phyloP scores from a whole-genome alignment of 2,797 vertebrate genomes.

The Momotus momota region DNA sequence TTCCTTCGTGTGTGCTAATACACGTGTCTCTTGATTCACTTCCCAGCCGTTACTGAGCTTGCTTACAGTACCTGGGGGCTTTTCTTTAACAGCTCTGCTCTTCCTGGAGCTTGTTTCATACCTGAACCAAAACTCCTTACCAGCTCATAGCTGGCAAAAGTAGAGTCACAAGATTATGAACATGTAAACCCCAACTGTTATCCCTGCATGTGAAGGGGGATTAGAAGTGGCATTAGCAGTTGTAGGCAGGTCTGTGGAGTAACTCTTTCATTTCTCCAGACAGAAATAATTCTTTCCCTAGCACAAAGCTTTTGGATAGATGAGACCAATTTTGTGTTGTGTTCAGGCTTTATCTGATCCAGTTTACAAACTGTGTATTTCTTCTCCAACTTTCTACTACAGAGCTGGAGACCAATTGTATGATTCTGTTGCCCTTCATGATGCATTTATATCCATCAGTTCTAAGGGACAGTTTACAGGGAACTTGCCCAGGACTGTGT shows the following conservation, averaged over 20 bases:
- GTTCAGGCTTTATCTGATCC: not conserved
- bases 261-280: slow-evolving; percentile 21
- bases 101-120: not conserved
- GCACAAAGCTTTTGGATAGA: not conserved
- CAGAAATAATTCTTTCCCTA: not conserved
- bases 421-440: not conserved
- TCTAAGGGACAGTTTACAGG: not conserved
- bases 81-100: not conserved
- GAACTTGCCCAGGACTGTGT: not conserved
- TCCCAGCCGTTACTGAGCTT: not conserved
- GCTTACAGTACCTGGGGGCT: not conserved
- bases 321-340: not conserved
- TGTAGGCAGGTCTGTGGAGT: slow-evolving; percentile 1
- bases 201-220: not conserved
- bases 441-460: accelerated
- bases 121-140: slow-evolving; percentile 10
- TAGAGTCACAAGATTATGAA: slow-evolving; percentile 46
- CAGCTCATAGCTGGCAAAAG: slow-evolving; percentile 23
- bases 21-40: not conserved
- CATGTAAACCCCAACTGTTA: slow-evolving; percentile 3
- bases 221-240: slow-evolving; percentile 33
- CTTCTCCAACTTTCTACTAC: not conserved
- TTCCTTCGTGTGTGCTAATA: not conserved
- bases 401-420: not conserved
- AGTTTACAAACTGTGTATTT: not conserved